phyloP scores from a whole-genome alignment of 2,888 invertebrate species.

The Ormyrus nitidulus region DNA sequence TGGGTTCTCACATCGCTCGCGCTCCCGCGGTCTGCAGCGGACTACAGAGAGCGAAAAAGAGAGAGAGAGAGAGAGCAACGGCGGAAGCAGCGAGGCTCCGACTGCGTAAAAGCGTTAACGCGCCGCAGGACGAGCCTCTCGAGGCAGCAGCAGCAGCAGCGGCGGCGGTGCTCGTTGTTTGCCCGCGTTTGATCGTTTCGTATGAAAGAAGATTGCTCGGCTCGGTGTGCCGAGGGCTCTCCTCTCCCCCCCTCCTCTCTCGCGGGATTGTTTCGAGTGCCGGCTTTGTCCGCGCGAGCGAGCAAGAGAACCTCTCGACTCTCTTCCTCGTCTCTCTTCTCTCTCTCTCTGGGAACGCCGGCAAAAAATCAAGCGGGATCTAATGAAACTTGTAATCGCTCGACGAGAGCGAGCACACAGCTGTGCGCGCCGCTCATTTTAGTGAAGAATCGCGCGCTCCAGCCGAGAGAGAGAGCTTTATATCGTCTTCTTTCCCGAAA shows the following conservation, averaged over 20 bases:
- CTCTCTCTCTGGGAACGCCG: neutral
- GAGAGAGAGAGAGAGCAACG: too few species aligned
- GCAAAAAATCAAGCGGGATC: constrained; percentile 23
- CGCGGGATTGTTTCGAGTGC: too few species aligned
- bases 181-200: constrained; percentile 18
- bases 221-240: neutral
- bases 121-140: too few species aligned
- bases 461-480: neutral
- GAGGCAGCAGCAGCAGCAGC: too few species aligned
- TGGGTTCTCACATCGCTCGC: too few species aligned
- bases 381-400: constrained; percentile 28
- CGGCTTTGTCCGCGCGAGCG: neutral
- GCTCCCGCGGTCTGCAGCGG: too few species aligned
- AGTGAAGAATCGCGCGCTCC: constrained; percentile 21
- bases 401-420: too few species aligned
- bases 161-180: too few species aligned
- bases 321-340: too few species aligned
- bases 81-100: too few species aligned
- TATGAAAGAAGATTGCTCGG: constrained; percentile 12
- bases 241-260: neutral
- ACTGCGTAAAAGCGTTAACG: too few species aligned
- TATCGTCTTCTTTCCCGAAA: constrained; percentile 25
- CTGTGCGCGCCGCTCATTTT: constrained; percentile 3
- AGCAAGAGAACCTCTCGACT: neutral
- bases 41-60: too few species aligned